These are phyloP conservation scores for Bombus ignitus DNA, from an alignment of 1,140 invertebrate species.

Conservation along the genomic window DNA sequence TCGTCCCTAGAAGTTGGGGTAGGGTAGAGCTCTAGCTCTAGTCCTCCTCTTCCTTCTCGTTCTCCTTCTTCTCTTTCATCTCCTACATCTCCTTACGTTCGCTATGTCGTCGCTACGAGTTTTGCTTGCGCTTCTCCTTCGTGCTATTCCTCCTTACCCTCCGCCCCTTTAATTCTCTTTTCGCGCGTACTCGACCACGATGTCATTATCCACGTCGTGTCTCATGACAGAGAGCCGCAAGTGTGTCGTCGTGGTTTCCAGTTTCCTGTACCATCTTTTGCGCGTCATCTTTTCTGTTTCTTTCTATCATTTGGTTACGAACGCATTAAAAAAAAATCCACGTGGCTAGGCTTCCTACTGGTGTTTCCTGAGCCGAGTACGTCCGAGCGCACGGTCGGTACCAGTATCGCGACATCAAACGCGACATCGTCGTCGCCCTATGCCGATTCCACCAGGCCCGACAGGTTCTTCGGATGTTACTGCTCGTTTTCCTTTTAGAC, in stretches of 20 bases:
- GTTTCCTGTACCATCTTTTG: conserved; percentile 28
- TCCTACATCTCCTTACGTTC: not conserved
- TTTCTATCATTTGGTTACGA: not conserved
- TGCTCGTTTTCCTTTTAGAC: conserved; percentile 22
- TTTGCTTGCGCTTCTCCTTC: conserved; percentile 11
- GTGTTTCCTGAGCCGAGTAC: not conserved
- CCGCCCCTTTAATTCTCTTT: not conserved
- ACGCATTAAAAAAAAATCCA: conserved; percentile 11
- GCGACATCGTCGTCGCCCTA: not conserved
- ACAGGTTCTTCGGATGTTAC: conserved; percentile 16
- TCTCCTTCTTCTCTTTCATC: not conserved
- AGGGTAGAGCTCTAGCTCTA: conserved; percentile 23
- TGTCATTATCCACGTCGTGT: conserved; percentile 31
- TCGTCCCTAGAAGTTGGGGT: conserved; percentile 48
- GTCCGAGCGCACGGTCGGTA: not conserved
- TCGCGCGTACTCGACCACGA: conserved; percentile 36
- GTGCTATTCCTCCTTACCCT: conserved; percentile 32
- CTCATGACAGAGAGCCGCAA: conserved; percentile 64
- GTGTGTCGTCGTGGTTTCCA: conserved; percentile 50
- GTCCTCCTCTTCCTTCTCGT: not conserved
- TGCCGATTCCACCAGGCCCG: not conserved
- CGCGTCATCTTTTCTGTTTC: not conserved
- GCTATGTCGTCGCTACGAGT: conserved; percentile 3
- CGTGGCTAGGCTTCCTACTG: conserved; percentile 26
- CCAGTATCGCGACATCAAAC: not conserved